phyloP scores from a whole-genome alignment of 2,888 invertebrate genomes.

The Empis stercorea region DNA sequence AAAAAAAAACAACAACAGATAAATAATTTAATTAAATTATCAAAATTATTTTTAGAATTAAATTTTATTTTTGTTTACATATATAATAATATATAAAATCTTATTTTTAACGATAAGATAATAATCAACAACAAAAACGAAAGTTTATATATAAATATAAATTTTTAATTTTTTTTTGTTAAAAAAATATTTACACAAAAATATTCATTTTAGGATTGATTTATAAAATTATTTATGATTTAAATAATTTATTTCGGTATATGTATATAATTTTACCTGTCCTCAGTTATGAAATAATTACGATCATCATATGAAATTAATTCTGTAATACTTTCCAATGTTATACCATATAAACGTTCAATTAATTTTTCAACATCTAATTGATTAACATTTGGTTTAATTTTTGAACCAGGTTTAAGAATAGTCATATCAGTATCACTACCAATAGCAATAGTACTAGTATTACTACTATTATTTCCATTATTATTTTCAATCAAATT shows the following conservation, averaged over 20 bases:
- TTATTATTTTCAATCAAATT: too few species aligned
- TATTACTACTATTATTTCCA: too few species aligned
- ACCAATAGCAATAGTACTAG: too few species aligned
- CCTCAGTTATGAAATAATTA: constrained; percentile 31
- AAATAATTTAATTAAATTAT: too few species aligned
- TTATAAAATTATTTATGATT: background rate
- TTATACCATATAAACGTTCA: constrained; percentile 33
- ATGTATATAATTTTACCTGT: constrained; percentile 22
- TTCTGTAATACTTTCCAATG: constrained; percentile 27
- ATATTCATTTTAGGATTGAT: background rate
- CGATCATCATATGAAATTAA: constrained; percentile 35
- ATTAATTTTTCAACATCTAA: constrained; percentile 27
- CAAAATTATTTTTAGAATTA: too few species aligned
- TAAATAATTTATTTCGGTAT: background rate
- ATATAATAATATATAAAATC: too few species aligned
- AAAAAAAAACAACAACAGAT: constrained; percentile 8
- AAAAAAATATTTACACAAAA: background rate
- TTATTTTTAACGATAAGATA: too few species aligned
- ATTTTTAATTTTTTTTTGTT: background rate
- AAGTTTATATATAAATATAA: background rate
- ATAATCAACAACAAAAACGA: too few species aligned
- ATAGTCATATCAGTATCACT: constrained; percentile 9
- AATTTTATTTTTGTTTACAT: too few species aligned
- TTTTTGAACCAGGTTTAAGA: constrained; percentile 31
- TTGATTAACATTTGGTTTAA: constrained; percentile 26